Base-by-base conservation (phyloP, 1,140 invertebrate species). In the Andrena cerasifolii region DNA sequence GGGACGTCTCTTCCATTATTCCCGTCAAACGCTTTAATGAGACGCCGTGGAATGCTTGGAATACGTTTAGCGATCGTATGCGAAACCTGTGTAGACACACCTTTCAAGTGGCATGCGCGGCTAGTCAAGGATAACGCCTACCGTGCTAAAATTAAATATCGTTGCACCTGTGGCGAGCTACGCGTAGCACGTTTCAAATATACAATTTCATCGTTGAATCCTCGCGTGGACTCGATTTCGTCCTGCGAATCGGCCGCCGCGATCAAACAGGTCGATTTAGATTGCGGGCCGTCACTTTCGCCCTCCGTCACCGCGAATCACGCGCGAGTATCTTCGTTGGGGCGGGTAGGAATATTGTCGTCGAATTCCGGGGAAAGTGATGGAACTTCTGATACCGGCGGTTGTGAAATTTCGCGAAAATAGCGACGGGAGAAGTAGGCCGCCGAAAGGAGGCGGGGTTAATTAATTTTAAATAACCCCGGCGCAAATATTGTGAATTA, bases 91-190 rank as follows among this genome's bases (percentile, higher is more conserved):
- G 53, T 21, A 53, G 74, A 61, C 74, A 61, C 66, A 71, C 74
- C 74, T 77, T 61, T 77, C 74, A 7, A 70, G 65, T 26, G 66
- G 74, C 75, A 61, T 53, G 73, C 31, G 65, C 14, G 45, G 56
- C 67, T 77, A 77, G 66, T 77, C 75, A 77, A 77, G 75, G 75
- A 77, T 77, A 77, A 77, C 75, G 75, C 75, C 75, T 77, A 77
- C 75, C 67, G 67, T 45, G 75, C 75, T 77, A 77, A 77, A 77
- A 77, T 77, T 77, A 77, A 77, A 77, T 70, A 71, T 61, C 75
- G 43, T 53, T 70, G 67, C 75, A 77, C 75, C 66, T 77, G 75
- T 62, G 47, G 45, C 36, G n/a, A 54, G 54, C 33, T 62, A 53
- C 58, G 66, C 47, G 67, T 71, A 62, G 71, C 75, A 18, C 45